Evolutionary conservation across 2,797 vertebrate genomes (phyloP), one percentile per base, ranked within the genome.

Genomic region (Microcaecilia unicolor): DNA sequence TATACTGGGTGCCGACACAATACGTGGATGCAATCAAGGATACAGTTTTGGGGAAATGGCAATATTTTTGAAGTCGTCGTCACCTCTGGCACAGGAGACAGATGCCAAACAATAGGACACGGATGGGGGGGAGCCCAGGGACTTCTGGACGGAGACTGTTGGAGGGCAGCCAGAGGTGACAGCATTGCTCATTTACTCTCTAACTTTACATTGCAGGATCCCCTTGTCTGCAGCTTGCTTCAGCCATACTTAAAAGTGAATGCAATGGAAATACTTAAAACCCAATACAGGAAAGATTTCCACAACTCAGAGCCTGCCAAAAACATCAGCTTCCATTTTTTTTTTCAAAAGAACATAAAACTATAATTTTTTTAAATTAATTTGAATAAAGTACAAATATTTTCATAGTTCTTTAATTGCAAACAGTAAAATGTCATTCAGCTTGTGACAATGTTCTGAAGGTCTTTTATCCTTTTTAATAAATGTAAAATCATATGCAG

Each of bases 21-120:
- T 99, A 97, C 74, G 96, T 99, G 28, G 96, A 98, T 83, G 96
- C 95, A 86, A 99, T 99, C 90, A 99, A 99, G 89, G 96, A 99
- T 91, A 98, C 95, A 76, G 93, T 99, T 79, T 92, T 99, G 66
- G 96, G 95, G 33, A 99, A 99, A 79, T 99, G 96, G 95, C 96
- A 98, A 91, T 99, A 96, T 92, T 99, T 98, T 91, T 98, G 97
- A 88, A 94, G 85, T 90, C 94, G 93, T 91, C 91, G 91, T 91
- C 87, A 81, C 87, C 87, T 90, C 84, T 92, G 85, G 90, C 87
- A 83, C 74, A 80, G 88, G 88, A 87, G 78, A 91, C 86, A 87
- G 85, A 78, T 85, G 68, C 83, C n/a, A n/a, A 83, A 68, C 65
- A 58, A 64, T 59, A 81, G 75, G 83, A 87, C 78, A 78, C 64